Conservation (phyloP, 2,113 vertebrate genomes). For the Echinops telfairi region DNA sequence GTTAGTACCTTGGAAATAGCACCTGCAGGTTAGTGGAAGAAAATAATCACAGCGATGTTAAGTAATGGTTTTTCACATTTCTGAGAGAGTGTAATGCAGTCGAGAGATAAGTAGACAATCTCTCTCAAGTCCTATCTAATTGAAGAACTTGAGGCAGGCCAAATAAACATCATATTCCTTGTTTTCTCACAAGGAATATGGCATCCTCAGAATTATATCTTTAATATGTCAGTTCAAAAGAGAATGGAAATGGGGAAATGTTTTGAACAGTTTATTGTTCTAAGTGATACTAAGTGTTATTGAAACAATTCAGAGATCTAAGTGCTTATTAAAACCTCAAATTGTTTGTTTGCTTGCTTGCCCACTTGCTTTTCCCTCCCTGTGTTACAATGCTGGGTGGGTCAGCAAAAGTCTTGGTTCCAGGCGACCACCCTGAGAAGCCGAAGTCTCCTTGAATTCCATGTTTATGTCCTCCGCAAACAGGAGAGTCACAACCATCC, state of each 20-base stretch:
- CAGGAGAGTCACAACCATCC: accelerated
- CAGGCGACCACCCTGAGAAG: not conserved
- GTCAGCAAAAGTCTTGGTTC: not conserved
- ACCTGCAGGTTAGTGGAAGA: not conserved
- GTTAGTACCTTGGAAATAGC: not conserved
- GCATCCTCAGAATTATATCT: not conserved
- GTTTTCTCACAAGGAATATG: not conserved
- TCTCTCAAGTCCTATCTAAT: not conserved
- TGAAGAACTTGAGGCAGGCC: not conserved
- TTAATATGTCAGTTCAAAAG: not conserved
- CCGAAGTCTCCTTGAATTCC: too few species aligned
- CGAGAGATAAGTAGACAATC: not conserved
- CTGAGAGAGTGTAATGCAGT: not conserved
- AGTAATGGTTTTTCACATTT: not conserved
- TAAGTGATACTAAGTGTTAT: not conserved
- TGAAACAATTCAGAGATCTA: not conserved
- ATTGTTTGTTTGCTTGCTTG: not conserved
- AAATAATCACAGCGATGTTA: conserved; percentile 1
- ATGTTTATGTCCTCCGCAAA: accelerated
- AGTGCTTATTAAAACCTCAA: not conserved
- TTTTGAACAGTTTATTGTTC: not conserved
- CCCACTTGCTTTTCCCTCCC: not conserved
- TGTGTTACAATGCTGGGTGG: not conserved
- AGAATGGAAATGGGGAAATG: not conserved
- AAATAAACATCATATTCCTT: not conserved